Evolutionary conservation across 1,140 invertebrate species (phyloP), one percentile per base, ranked within the genome.

Genomic region (Bombyx mori): DNA sequence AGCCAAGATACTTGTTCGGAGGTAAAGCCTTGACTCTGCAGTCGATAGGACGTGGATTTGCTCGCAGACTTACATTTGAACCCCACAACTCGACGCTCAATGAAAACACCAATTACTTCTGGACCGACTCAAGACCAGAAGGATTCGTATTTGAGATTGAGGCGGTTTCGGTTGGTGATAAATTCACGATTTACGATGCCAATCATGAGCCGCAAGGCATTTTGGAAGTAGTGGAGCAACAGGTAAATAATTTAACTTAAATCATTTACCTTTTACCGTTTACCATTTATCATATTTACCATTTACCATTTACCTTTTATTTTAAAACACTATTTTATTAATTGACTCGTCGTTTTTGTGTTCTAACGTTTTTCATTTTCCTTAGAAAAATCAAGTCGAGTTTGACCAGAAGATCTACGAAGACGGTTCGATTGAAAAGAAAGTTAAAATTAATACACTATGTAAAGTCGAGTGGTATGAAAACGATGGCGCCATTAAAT

Each of bases 111-210:
- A 92, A 93, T 72, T 93, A 92, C 73, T 95, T 95, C 86, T 95
- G 93, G 92, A 91, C 92, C 9, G 94, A 95, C 82, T 94, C 92
- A 45, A 82, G 90, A 59, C 90, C 91, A 7, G 90, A 92, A 73
- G 94, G 94, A 45, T 95, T 91, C 72, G 91, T 91, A 12, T 94
- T 95, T 77, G 91, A 92, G 67, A 81, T 94, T 43, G 90, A 92
- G 71, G 90, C 92, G 6, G 86, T 95, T 2, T 90, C 90, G n/a
- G 78, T 90, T 54, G 92, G 92, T 6, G 91, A 94, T 58, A 92
- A 92, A 72, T 94, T 94, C 72, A 92, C 91, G 4, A 90, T 94
- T 9, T 91, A 89, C 63, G 91, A 93, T 75, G 85, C 89, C 4
- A 91, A 90, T 61, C 89, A 90, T 60, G 88, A 91, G 58, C 82